These are phyloP conservation scores for Salvelinus sp. DNA, from an alignment of 2,113 vertebrate species.

Conservation along the genomic window DNA sequence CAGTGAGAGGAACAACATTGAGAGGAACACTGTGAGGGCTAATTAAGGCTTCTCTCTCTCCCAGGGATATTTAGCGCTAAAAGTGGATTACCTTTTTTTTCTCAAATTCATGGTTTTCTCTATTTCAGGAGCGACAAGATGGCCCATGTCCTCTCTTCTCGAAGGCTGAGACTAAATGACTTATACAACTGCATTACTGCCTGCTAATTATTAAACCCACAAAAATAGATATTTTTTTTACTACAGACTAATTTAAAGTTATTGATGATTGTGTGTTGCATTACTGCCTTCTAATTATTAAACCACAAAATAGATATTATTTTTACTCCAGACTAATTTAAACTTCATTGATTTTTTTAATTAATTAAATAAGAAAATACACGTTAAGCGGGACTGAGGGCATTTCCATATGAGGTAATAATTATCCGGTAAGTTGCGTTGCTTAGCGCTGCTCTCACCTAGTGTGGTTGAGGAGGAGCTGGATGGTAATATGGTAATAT, in stretches of 20 bases:
- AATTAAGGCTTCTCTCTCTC: constrained; percentile 96
- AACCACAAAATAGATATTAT: constrained; percentile 82
- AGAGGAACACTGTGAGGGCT: constrained; percentile 88
- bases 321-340: constrained; percentile 82
- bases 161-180: constrained; percentile 95
- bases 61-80: constrained; percentile 83
- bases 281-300: constrained; percentile 99
- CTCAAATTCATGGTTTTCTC: constrained; percentile 71
- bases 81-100: constrained; percentile 69
- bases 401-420: constrained; percentile 71
- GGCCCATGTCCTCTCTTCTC: constrained; percentile 72
- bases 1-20: constrained; percentile 82
- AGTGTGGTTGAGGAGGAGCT: constrained; percentile 18
- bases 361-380: constrained; percentile 79
- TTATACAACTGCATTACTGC: constrained; percentile 94
- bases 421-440: constrained; percentile 59
- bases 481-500: too few relatives aligned
- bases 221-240: constrained; percentile 76
- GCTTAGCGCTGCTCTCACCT: constrained; percentile 42
- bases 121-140: constrained; percentile 68
- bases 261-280: constrained; percentile 79
- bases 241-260: constrained; percentile 82
- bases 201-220: constrained; percentile 99
- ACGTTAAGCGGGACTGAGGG: constrained; percentile 66
- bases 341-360: constrained; percentile 78